Conservation (phyloP, 2,113 vertebrate genomes). For the Scomber japonicus region DNA sequence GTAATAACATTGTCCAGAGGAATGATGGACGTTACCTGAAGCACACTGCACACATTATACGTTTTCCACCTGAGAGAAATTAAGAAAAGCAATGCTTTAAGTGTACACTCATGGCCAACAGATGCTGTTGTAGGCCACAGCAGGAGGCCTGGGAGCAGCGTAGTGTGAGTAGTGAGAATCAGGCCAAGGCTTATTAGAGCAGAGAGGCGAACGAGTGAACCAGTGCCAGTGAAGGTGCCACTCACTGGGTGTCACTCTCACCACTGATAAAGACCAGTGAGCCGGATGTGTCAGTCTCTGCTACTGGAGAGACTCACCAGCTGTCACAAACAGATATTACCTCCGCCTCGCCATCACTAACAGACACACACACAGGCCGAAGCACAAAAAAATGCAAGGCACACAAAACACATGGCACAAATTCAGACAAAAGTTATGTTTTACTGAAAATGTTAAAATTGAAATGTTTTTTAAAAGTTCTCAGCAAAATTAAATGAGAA, state of each 20-base stretch:
- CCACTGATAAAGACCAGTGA: conserved; percentile 61
- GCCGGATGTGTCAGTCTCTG: conserved; percentile 51
- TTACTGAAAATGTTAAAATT: no score
- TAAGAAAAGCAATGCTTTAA: conserved; percentile 25
- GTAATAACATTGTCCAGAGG: background rate
- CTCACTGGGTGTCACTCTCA: conserved; percentile 63
- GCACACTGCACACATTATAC: background rate
- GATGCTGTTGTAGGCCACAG: conserved; percentile 45
- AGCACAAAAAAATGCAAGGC: background rate
- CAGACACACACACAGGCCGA: background rate
- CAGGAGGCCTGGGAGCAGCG: conserved; percentile 39
- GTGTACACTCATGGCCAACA: background rate
- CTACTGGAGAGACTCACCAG: conserved; percentile 48
- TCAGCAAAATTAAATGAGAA: background rate
- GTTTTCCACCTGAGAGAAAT: conserved; percentile 35
- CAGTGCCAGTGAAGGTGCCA: conserved; percentile 60
- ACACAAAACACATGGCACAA: background rate
- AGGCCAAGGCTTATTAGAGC: conserved; percentile 60
- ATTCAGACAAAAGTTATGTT: background rate
- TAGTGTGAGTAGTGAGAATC: conserved; percentile 35
- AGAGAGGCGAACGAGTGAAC: conserved; percentile 29
- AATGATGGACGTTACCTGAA: conserved; percentile 30
- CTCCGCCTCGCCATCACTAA: conserved; percentile 1
- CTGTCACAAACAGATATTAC: conserved; percentile 68
- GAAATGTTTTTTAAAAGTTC: no score